Conservation (phyloP, 2,888 invertebrate genomes). For the Nesidiocoris tenuis region DNA sequence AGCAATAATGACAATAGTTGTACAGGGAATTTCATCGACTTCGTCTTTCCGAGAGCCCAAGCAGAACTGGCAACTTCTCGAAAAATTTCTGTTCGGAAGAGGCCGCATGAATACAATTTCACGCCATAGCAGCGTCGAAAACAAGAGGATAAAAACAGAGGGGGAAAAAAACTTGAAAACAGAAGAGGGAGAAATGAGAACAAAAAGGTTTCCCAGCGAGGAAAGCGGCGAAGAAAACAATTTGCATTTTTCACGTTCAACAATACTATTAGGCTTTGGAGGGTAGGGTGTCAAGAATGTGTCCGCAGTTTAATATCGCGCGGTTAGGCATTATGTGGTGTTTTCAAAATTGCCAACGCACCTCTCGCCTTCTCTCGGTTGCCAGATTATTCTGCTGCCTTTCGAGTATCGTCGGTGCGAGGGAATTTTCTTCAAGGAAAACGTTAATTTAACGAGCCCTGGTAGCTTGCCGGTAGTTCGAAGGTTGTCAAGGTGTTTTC, state of each 20-base stretch:
- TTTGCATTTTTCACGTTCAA: constrained; percentile 41
- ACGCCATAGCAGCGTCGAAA: not conserved
- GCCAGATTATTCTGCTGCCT: not conserved
- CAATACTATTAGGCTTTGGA: constrained; percentile 32
- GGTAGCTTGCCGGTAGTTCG: not conserved
- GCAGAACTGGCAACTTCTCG: no score
- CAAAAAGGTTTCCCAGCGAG: constrained; percentile 1
- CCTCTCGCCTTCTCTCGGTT: not conserved
- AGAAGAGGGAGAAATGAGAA: constrained; percentile 10
- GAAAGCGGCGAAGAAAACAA: constrained; percentile 13
- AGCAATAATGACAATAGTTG: no score
- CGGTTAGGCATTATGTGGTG: constrained; percentile 28
- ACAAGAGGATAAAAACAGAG: not conserved
- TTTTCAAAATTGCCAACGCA: constrained; percentile 33
- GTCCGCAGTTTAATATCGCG: constrained; percentile 40
- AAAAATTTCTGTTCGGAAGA: not conserved
- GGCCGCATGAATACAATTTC: not conserved
- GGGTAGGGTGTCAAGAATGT: constrained; percentile 39
- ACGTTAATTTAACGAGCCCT: not conserved
- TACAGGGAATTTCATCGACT: no score
- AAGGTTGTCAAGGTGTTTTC: not conserved
- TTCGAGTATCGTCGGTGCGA: not conserved
- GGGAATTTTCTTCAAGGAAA: not conserved
- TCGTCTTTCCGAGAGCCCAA: no score
- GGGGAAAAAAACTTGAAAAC: constrained; percentile 9